Evolutionary conservation across 2,113 vertebrate species (phyloP).

Genomic region (Smithornis capensis): DNA sequence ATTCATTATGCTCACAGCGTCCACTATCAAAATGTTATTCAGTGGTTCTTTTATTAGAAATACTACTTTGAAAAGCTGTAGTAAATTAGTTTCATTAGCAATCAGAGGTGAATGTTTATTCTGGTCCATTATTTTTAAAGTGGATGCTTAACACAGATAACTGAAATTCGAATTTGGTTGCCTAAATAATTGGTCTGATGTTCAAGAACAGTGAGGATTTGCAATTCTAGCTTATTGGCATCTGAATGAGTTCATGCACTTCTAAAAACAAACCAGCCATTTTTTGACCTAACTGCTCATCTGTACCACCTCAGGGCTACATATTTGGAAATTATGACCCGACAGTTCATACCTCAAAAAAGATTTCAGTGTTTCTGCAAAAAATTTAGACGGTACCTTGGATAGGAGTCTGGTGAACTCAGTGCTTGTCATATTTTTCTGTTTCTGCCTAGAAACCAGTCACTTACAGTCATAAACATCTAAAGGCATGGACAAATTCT

Average conservation of each 20-base stretch:
- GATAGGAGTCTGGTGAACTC: neutral
- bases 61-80: slow-evolving; percentile 38
- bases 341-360: neutral
- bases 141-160: slow-evolving; percentile 8
- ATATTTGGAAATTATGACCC: neutral
- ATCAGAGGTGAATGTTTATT: slow-evolving; percentile 26
- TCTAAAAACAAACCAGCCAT: neutral
- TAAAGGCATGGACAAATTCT: neutral
- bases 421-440: neutral
- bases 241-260: neutral
- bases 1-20: slow-evolving; percentile 40
- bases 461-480: neutral
- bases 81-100: slow-evolving; percentile 63
- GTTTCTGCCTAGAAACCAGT: neutral
- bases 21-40: slow-evolving; percentile 54
- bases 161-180: neutral
- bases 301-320: neutral
- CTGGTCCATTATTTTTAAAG: slow-evolving; percentile 47
- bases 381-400: neutral
- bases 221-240: neutral
- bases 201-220: neutral
- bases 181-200: neutral
- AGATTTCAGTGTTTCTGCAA: neutral
- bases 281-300: neutral
- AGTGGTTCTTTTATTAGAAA: slow-evolving; percentile 50